Evolutionary conservation across 2,888 invertebrate species (phyloP), one percentile per base, ranked within the genome.

Genomic region (Aspidapion aeneum): DNA sequence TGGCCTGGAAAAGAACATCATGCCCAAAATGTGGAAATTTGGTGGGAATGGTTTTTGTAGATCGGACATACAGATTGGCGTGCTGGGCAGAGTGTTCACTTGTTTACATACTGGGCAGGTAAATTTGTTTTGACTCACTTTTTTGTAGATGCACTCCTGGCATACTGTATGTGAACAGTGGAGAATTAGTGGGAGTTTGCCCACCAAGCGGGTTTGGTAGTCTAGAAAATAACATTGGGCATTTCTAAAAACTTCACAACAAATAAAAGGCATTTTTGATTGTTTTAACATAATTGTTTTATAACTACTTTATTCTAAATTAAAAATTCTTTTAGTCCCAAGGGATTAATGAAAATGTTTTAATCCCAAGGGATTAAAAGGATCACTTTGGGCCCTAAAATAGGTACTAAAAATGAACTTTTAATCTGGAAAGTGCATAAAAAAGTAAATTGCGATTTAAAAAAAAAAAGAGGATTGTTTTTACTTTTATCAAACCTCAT

Each of bases 101-200:
- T 75, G 71, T 7, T 78, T 74, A 74, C 86, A 87, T 62, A 82
- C 72, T 67, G 79, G 79, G 72, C 87, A 87, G 56, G 78, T 77
- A 51, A 85, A 60, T 50, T 69, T 64, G 51, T 67, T 61, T 21
- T 64, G 60, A 55, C 68, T 65, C 0, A 78, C 65, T 20, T 79
- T 74, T 63, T 77, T 79, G 49, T 74, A 78, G 16, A 87, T 74
- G 74, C 91, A 91, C 57, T 80, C 82, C 68, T 87, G 87, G 71
- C 91, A 91, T 71, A 87, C 81, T 1, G 86, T 82, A 75, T 91
- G 91, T 1, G 86, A 86, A 73, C 91, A 91, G 65, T 81, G 72
- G 63, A 90, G 75, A 50, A 89, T 77, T 20, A 90, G 77, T 0
- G 91, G 90, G 7, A 78, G 69, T 57, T 74, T 74, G 55, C 76